Percentiles rank a stretch among this genome's conserved stretches.
These are phyloP conservation scores for Teleopsis dalmanni DNA, from an alignment of 1,140 invertebrate species.

Conservation along the genomic window DNA sequence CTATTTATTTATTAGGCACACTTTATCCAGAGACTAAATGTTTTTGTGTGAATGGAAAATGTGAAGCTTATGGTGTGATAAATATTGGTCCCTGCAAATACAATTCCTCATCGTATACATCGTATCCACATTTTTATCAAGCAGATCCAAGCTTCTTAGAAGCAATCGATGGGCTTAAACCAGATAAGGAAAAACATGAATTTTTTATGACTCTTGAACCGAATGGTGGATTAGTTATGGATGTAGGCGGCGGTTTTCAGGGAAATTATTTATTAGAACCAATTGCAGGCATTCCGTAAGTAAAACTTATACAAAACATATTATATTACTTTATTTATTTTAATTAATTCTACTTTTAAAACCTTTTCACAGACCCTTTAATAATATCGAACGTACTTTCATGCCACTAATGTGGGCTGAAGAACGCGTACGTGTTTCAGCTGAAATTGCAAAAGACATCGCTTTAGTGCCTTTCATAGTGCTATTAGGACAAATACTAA, in stretches of 20 bases:
- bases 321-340: background rate
- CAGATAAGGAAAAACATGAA: constrained; percentile 59
- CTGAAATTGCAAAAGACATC: constrained; percentile 45
- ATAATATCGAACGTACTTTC: constrained; percentile 57
- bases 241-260: constrained; percentile 67
- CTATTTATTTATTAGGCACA: constrained; percentile 37
- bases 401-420: constrained; percentile 74
- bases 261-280: constrained; percentile 65
- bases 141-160: constrained; percentile 61
- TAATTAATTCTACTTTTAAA: background rate
- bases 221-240: constrained; percentile 61
- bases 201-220: constrained; percentile 68
- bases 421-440: constrained; percentile 54
- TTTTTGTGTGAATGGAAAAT: constrained; percentile 59
- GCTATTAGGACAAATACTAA: constrained; percentile 31
- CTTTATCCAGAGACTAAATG: constrained; percentile 56
- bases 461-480: constrained; percentile 30
- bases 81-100: constrained; percentile 60
- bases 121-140: constrained; percentile 79
- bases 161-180: constrained; percentile 60
- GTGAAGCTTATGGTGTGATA: constrained; percentile 57
- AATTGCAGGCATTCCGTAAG: constrained; percentile 56
- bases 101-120: constrained; percentile 70
- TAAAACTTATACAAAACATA: background rate
- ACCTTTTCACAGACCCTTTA: constrained; percentile 51